These are phyloP conservation scores for Drosophila mercatorum DNA, from an alignment of 2,888 invertebrate genomes.

Conservation along the genomic window DNA sequence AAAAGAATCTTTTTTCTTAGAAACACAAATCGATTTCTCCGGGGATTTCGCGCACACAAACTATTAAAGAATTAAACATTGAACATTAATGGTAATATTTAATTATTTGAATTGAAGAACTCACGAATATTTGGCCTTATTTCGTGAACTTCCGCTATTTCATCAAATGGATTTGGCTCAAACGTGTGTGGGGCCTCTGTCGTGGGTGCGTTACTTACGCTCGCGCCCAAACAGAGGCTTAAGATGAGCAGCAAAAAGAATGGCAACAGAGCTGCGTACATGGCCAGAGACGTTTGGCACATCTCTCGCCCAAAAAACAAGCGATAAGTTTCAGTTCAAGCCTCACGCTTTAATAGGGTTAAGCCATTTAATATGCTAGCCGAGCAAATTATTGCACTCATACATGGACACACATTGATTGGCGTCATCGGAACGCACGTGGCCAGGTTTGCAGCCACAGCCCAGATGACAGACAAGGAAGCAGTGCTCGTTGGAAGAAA, in stretches of 20 bases:
- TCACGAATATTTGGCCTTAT: slow-evolving; percentile 24
- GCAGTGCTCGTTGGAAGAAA: not conserved
- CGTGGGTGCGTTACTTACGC: not conserved
- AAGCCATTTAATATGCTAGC: not conserved
- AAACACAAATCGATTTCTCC: slow-evolving; percentile 13
- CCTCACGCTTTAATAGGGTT: slow-evolving; percentile 1
- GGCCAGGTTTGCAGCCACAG: slow-evolving; percentile 51
- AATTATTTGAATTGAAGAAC: not conserved
- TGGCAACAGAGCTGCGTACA: slow-evolving; percentile 5
- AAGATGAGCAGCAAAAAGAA: slow-evolving; percentile 21
- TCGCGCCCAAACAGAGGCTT: not conserved
- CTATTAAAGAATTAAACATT: slow-evolving; percentile 10
- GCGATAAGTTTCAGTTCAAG: not conserved
- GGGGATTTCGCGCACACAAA: slow-evolving; percentile 11
- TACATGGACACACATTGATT: slow-evolving; percentile 37
- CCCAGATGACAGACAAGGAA: slow-evolving; percentile 32
- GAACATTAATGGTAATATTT: not conserved
- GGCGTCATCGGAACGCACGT: slow-evolving; percentile 40
- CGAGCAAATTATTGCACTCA: slow-evolving; percentile 8
- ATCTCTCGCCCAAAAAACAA: not conserved
- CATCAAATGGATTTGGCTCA: not conserved
- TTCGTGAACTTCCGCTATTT: not conserved
- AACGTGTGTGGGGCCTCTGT: not conserved
- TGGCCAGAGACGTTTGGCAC: not conserved
- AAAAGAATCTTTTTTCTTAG: slow-evolving; percentile 7